A percentile compares a stretch with the other conserved stretches of the same genome.
Conservation (phyloP, 1,140 invertebrate genomes). For the Psilanteris sp. region DNA sequence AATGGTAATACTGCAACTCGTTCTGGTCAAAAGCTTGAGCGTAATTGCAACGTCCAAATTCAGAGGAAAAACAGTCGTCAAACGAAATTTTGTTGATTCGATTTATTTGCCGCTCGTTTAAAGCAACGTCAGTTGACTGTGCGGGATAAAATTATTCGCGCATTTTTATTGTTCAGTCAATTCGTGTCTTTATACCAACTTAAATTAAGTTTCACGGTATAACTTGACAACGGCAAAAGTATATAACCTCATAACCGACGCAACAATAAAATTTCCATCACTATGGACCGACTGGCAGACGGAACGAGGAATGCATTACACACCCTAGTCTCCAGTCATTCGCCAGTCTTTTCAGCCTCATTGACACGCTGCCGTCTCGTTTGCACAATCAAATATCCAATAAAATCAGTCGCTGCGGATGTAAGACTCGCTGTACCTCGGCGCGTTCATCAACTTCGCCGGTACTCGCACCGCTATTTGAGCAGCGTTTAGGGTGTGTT, state of each 20-base stretch:
- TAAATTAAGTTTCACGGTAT: slow-evolving; percentile 30
- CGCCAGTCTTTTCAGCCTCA: slow-evolving; percentile 26
- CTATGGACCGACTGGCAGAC: slow-evolving; percentile 28
- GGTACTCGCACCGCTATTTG: slow-evolving; percentile 15
- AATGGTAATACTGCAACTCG: neutral
- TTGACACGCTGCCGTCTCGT: slow-evolving; percentile 26
- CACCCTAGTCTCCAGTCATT: slow-evolving; percentile 36
- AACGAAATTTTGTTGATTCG: neutral
- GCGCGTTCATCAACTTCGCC: slow-evolving; percentile 11
- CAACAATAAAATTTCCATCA: slow-evolving; percentile 51
- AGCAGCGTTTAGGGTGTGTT: slow-evolving; percentile 28
- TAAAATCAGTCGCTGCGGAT: slow-evolving; percentile 45
- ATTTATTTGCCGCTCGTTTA: neutral
- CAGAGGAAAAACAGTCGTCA: neutral
- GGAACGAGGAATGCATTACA: slow-evolving; percentile 44
- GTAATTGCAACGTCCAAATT: slow-evolving; percentile 4
- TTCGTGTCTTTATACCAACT: slow-evolving; percentile 29
- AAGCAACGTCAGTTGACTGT: neutral
- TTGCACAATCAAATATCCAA: slow-evolving; percentile 36
- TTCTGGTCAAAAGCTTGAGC: neutral
- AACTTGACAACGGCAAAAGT: slow-evolving; percentile 18
- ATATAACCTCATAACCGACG: slow-evolving; percentile 19
- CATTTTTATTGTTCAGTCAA: slow-evolving; percentile 7
- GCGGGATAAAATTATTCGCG: too few species aligned
- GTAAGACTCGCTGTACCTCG: slow-evolving; percentile 3